Conservation (phyloP, 2,797 vertebrate genomes). For the Coccyzus lansbergi region DNA sequence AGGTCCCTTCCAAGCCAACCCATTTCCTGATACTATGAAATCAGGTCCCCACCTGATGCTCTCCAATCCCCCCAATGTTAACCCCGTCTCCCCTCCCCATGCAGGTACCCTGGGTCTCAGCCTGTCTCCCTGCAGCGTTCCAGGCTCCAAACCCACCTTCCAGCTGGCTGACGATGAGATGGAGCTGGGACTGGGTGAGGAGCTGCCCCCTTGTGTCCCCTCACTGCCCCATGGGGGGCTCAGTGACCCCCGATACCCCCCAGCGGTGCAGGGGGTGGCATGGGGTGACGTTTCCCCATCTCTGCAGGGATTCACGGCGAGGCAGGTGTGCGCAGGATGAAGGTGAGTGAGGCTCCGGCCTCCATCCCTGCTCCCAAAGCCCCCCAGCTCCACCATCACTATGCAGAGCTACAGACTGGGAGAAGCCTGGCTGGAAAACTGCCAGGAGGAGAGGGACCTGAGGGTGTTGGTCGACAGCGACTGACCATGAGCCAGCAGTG, state of each 20-base stretch:
- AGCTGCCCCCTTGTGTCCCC: rapidly evolving
- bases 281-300: background rate
- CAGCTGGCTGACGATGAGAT: constrained; percentile 86
- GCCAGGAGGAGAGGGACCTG: no score
- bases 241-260: background rate
- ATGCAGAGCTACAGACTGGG: no score
- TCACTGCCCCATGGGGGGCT: rapidly evolving
- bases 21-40: background rate
- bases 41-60: background rate
- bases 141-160: constrained; percentile 88
- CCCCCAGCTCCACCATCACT: background rate
- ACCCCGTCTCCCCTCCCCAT: background rate
- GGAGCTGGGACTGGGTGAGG: constrained; percentile 92
- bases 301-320: constrained; percentile 91
- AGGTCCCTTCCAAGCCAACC: no score
- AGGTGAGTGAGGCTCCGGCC: constrained; percentile 75
- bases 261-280: background rate
- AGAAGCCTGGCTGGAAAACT: no score
- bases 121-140: constrained; percentile 91
- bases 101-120: constrained; percentile 91
- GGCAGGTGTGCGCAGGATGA: constrained; percentile 88
- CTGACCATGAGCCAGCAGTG: no score
- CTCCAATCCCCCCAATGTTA: background rate
- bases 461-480: no score
- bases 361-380: background rate